Conservation (phyloP, 2,888 invertebrate species). For the Ellobium chinense region DNA sequence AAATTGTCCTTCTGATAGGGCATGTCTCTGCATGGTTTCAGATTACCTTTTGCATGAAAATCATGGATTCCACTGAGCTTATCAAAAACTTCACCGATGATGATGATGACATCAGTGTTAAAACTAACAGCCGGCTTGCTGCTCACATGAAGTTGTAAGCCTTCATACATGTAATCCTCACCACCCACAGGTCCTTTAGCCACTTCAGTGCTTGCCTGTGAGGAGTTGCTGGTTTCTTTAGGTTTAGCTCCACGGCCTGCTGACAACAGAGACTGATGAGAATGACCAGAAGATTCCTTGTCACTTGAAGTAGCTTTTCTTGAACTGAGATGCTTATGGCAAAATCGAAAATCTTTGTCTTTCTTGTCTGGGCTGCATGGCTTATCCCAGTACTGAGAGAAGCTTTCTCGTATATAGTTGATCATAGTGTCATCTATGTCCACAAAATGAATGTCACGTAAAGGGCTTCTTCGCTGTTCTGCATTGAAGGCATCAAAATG, state of each 20-base stretch:
- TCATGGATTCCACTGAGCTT: background rate
- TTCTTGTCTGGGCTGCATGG: too few species aligned
- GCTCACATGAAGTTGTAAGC: background rate
- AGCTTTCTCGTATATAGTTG: background rate
- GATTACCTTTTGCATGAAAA: background rate
- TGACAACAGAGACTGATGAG: too few species aligned
- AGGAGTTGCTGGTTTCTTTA: background rate
- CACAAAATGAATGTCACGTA: conserved; percentile 23
- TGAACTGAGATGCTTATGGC: background rate
- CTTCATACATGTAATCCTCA: background rate
- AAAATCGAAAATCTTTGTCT: background rate
- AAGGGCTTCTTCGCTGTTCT: background rate
- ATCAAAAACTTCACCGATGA: background rate
- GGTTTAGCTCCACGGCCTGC: background rate
- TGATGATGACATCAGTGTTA: background rate
- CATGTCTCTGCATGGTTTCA: background rate
- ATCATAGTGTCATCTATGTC: conserved; percentile 23
- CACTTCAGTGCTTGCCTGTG: too few species aligned
- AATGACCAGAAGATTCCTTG: too few species aligned
- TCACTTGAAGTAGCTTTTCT: too few species aligned
- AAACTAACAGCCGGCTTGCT: background rate
- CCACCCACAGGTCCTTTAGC: too few species aligned
- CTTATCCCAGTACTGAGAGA: background rate
- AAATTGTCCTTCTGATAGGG: too few species aligned
- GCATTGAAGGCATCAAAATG: conserved; percentile 15